Conservation (phyloP, 2,888 invertebrate species). For the Bruchidius siliquastri region DNA sequence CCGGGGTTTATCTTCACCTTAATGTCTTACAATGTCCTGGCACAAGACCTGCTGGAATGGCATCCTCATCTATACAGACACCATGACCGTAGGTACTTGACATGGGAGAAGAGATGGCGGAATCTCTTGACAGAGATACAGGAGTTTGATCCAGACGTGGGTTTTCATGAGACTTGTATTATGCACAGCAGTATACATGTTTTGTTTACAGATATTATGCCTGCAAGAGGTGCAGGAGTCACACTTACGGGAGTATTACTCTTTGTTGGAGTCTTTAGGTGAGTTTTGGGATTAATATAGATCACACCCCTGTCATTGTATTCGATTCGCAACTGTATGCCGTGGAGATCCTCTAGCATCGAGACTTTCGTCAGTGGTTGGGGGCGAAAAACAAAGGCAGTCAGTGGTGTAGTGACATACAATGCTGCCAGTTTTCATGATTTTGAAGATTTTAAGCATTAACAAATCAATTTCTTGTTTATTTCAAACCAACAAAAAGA, state of each 20-base stretch:
- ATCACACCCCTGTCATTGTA: no score
- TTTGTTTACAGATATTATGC: conserved; percentile 64
- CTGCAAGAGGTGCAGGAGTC: conserved; percentile 86
- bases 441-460: no score
- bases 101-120: conserved; percentile 65
- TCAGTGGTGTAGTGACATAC: no score
- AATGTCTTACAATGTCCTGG: conserved; percentile 83
- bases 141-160: conserved; percentile 57
- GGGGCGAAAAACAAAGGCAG: no score
- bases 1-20: conserved; percentile 58
- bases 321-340: no score
- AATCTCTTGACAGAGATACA: conserved; percentile 57
- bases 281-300: conserved; percentile 12
- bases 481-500: no score
- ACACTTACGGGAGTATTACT: conserved; percentile 59
- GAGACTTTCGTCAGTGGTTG: no score
- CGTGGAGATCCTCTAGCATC: no score
- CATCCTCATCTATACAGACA: conserved; percentile 69
- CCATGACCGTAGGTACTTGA: conserved; percentile 56
- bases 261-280: conserved; percentile 45
- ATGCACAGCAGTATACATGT: neutral
- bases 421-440: no score
- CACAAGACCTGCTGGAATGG: conserved; percentile 72
- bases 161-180: conserved; percentile 18
- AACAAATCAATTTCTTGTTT: no score